Percentiles rank a stretch among this genome's conserved stretches.
phyloP scores from a whole-genome alignment of 2,113 vertebrate species.

The Vireo altiloquus region DNA sequence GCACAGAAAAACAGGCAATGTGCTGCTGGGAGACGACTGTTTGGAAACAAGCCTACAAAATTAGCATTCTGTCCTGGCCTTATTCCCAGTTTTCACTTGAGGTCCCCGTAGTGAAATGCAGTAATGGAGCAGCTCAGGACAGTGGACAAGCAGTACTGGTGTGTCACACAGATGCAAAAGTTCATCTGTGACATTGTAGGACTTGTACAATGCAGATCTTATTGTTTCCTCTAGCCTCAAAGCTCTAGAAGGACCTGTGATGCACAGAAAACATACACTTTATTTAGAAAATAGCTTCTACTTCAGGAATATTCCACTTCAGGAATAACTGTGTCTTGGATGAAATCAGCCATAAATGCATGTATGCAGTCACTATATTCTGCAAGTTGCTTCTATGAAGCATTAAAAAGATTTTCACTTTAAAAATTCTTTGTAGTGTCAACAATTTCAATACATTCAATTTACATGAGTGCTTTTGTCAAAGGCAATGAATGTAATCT shows the following conservation, averaged over 20 bases:
- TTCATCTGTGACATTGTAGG: background rate
- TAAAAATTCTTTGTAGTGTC: slow-evolving; percentile 22
- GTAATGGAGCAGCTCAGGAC: background rate
- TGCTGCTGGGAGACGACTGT: background rate
- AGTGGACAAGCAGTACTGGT: background rate
- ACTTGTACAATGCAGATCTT: background rate
- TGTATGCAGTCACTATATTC: background rate
- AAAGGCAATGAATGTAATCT: slow-evolving; percentile 45
- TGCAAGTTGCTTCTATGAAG: background rate
- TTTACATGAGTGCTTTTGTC: slow-evolving; percentile 42
- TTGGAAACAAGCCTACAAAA: background rate
- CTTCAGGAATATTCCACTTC: background rate
- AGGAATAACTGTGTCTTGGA: background rate
- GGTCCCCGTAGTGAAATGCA: background rate
- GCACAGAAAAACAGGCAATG: accelerated
- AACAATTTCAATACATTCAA: slow-evolving; percentile 40
- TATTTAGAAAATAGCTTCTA: slow-evolving; percentile 17
- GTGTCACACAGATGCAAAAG: background rate
- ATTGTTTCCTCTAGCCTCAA: background rate
- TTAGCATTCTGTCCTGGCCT: background rate
- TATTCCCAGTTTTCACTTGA: background rate
- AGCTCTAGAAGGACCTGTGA: background rate
- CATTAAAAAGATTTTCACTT: slow-evolving; percentile 24
- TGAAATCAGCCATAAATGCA: background rate
- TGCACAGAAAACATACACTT: background rate